Base-by-base conservation (phyloP, 2,113 vertebrate species). In the rabbit (Oryctolagus cuniculus) region DNA sequence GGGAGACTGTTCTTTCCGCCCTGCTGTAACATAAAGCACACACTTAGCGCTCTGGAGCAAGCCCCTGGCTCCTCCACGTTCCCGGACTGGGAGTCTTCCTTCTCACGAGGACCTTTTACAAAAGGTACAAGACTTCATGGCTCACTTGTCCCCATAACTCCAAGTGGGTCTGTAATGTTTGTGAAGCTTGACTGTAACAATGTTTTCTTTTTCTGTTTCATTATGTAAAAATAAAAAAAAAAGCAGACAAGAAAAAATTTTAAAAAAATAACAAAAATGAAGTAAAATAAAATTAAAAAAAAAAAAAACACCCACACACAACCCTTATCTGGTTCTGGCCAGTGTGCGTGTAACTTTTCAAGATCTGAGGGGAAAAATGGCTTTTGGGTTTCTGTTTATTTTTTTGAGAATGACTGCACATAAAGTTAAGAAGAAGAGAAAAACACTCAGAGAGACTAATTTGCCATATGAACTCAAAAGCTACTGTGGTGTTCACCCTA, bases 1-100 rank as follows among this genome's bases (percentile, higher is more conserved):
- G 97, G 98, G 98, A 99, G 98, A 98, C 98, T 98, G 98, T 98
- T 98, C 98, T 98, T 98, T 98, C 98, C 98, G 97, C 98, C 98
- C 99, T 98, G 99, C 99, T 99, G 99, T 99, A 99, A 98, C 98
- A 99, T 99, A 99, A 99, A 99, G 99, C 99, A 99, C 99, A 96
- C 72, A 99, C 99, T 98, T 98, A 98, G 98, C 82, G 6, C 98
- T 98, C 98, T 88, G 98, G 96, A 98, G 98, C 97, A 89, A 97
- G 94, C 94, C 24, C 73, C 1, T 89, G 98, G 96, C 97, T 97
- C 98, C 97, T 92, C 96, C 96, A 96, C 96, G 85, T 97, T 95
- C 95, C 84, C 94, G 89, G 98, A 98, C 98, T 98, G 98, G 99
- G 99, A 99, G 97, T 97, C 97, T 98, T 98, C 99, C 96, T 98